Conservation (phyloP, 2,888 invertebrate species). For the Drosophila stalkeri region DNA sequence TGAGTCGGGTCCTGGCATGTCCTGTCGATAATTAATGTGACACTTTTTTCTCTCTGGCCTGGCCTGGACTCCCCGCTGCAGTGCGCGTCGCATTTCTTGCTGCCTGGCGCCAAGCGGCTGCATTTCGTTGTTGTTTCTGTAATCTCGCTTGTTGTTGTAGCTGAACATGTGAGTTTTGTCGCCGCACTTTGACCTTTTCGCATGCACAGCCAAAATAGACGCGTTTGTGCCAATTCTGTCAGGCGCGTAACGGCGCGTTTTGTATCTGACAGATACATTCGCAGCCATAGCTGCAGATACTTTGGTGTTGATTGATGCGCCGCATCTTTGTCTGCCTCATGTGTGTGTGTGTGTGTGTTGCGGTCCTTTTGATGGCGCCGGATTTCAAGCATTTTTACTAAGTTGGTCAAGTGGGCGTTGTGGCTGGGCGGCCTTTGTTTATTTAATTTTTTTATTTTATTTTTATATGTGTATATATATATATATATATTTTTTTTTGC, state of each 20-base stretch:
- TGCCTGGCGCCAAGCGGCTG: conserved; percentile 60
- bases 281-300: conserved; percentile 20
- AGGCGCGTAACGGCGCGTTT: conserved; percentile 44
- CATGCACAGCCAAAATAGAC: conserved; percentile 61
- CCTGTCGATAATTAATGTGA: conserved; percentile 68
- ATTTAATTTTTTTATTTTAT: conserved; percentile 39
- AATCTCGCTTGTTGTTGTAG: neutral
- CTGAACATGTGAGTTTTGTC: conserved; percentile 30
- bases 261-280: conserved; percentile 47
- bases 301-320: conserved; percentile 70
- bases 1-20: conserved; percentile 64
- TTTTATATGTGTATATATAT: too few relatives aligned
- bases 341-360: neutral
- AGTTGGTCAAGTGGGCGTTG: conserved; percentile 75
- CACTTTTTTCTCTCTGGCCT: conserved; percentile 50
- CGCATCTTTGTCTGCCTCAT: conserved; percentile 47
- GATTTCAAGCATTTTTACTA: conserved; percentile 60
- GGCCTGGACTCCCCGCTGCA: conserved; percentile 12
- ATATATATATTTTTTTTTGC: conserved; percentile 56
- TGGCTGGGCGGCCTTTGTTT: conserved; percentile 52
- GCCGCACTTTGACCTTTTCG: conserved; percentile 69
- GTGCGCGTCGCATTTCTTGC: conserved; percentile 50
- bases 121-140: conserved; percentile 10
- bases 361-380: conserved; percentile 75
- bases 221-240: conserved; percentile 77